Base-by-base conservation (phyloP, 2,113 vertebrate species). In the Ceyx cyanopectus region DNA sequence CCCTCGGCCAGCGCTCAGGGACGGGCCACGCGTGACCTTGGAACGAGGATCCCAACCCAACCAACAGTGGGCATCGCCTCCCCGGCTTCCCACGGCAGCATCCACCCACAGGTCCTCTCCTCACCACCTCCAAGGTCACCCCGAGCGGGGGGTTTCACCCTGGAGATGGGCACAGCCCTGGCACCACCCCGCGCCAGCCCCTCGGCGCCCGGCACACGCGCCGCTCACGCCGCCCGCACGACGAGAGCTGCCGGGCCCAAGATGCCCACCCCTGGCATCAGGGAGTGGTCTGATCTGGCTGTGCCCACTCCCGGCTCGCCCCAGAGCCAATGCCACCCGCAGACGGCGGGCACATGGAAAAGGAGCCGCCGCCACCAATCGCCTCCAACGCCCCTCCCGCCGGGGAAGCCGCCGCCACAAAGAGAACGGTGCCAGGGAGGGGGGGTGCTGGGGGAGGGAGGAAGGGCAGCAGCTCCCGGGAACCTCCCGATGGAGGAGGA, bases 71-170 rank as follows among this genome's bases (percentile, higher is more conserved):
- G 69, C 70, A 51, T 16, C 1, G 9, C 60, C 48, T 26, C 70
- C 30, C 40, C 1, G 22, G 1, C 1, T 8, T 3, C 1, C 2
- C 30, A 6, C 54, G 68, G 57, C 22, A 50, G 3, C 22, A 9
- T n/a, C 17, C 0, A 6, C 7, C 32, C 3, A 1, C 20, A 48
- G 6, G 30, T 57, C 20, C 41, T 37, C 54, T 26, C 5, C 0
- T 11, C 1, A 43, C 73, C 61, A 3, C 27, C 32, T 41, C 86
- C 80, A 30, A 79, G 82, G 79, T 30, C 48, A 32, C 10, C 24
- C 54, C 1, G 8, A 48, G 34, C 0, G 1, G 54, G 85, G 27
- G 22, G 34, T 29, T 46, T 30, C 7, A 53, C 9, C 23, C 12
- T 51, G 48, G 48, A 50, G 48, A 1, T 4, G 18, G 30, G 16